These are phyloP conservation scores for Sclerurus mexicanus DNA, from an alignment of 2,113 vertebrate species.

Conservation along the genomic window DNA sequence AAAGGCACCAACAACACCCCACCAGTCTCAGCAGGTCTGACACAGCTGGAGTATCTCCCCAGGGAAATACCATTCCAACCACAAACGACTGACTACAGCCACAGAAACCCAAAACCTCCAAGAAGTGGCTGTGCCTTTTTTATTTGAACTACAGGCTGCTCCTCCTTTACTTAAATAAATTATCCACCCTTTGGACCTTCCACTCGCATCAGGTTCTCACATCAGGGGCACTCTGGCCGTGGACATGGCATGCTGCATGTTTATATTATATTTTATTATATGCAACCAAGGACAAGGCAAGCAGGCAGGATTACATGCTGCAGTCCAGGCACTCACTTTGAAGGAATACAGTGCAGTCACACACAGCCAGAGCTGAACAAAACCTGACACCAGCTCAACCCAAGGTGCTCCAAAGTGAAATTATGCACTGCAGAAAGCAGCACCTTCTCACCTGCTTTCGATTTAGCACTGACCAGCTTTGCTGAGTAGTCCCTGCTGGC, in stretches of 20 bases:
- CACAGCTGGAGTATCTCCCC: background rate
- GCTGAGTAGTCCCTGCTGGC: background rate
- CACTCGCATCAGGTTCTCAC: background rate
- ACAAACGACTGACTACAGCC: background rate
- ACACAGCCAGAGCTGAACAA: background rate
- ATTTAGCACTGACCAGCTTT: background rate
- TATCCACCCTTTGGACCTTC: background rate
- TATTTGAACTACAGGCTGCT: background rate
- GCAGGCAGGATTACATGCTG: background rate
- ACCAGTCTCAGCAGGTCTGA: background rate
- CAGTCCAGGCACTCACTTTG: background rate
- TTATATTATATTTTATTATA: background rate
- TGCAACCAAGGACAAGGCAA: background rate
- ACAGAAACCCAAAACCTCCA: background rate
- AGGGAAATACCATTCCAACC: background rate
- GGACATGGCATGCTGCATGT: too few relatives aligned
- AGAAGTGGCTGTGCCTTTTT: background rate
- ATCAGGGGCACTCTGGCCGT: background rate
- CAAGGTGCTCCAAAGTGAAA: background rate
- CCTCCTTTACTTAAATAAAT: background rate
- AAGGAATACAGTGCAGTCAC: background rate
- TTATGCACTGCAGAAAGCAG: background rate
- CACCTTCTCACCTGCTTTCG: background rate
- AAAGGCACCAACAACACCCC: background rate
- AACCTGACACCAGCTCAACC: background rate